Evolutionary conservation across 2,888 invertebrate genomes (phyloP), one percentile per base, ranked within the genome.

Genomic region (Lepidonotus clava): DNA sequence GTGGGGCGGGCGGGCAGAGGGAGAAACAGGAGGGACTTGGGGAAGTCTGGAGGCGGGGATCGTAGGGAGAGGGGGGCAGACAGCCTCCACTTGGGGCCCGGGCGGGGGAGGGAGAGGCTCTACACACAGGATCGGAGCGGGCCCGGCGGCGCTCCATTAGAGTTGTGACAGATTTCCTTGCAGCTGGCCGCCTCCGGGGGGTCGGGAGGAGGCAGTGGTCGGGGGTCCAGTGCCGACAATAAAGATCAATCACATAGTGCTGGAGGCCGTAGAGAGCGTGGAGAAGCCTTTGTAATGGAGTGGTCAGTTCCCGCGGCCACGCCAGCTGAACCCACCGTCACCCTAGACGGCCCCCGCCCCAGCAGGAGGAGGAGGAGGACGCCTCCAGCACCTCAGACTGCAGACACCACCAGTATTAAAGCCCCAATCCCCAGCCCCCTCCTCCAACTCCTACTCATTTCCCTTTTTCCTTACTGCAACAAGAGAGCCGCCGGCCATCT

Each of bases 211-310:
- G 51, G 21, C 51, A 14, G 14, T 14, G 21, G n/a, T n/a, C 24
- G 61, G 61, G 61, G 61, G 61, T 61, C 61, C 61, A 38, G 38
- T 38, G 40, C 40, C 76, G 76, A 76, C 76, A 76, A 76, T 76
- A 76, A 76, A 76, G 76, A 76, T 76, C 76, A 76, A 76, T 76
- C 76, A 76, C 76, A 36, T 18, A 40, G 38, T 21, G 76, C 76
- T 38, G 18, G 76, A 14, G 76, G 76, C n/a, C 21, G 38, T n/a
- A 24, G 24, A 38, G 76, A 76, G 76, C 76, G 40, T 40, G 24
- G 76, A 76, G 40, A n/a, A 76, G 76, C 38, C 76, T 76, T 76
- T 76, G 76, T 76, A 76, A 76, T 76, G 76, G 76, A 76, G 76
- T 76, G 76, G 38, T 36, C 38, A 40, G 38, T 28, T 76, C 76